A percentile compares a stretch with the other conserved stretches of the same genome.
Evolutionary conservation across 2,888 invertebrate genomes (phyloP).

Genomic region (Diaperis boleti): DNA sequence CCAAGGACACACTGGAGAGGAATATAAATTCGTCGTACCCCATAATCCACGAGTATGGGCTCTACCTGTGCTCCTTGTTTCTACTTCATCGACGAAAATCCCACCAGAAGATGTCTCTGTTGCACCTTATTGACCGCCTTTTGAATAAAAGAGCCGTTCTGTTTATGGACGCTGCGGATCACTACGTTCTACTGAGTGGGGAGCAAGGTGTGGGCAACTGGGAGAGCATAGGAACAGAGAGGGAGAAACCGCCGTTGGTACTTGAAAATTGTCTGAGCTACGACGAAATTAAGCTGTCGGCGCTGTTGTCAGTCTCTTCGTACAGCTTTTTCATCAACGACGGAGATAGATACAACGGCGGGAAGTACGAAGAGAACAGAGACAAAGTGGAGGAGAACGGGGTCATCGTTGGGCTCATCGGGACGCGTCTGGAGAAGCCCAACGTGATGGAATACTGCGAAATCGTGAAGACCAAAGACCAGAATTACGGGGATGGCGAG

Average conservation of each 20-base stretch:
- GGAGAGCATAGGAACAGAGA: conserved; percentile 71
- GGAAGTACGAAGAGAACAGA: conserved; percentile 66
- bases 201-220: conserved; percentile 69
- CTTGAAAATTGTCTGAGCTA: conserved; percentile 73
- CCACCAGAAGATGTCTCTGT: conserved; percentile 71
- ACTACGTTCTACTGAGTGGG: conserved; percentile 68
- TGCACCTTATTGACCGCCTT: conserved; percentile 71
- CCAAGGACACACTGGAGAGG: conserved; percentile 48
- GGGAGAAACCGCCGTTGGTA: conserved; percentile 69
- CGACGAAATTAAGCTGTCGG: conserved; percentile 74
- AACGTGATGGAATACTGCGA: conserved; percentile 74
- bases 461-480: conserved; percentile 63
- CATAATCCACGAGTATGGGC: conserved; percentile 74
- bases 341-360: conserved; percentile 69
- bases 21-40: conserved; percentile 71
- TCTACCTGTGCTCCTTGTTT: conserved; percentile 73
- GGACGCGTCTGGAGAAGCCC: conserved; percentile 69
- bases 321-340: conserved; percentile 73
- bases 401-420: conserved; percentile 68
- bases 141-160: conserved; percentile 70
- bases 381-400: conserved; percentile 63
- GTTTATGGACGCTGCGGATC: conserved; percentile 68
- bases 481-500: conserved; percentile 54
- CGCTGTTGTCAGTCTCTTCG: conserved; percentile 72
- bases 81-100: conserved; percentile 71